Percentiles rank a stretch among this genome's conserved stretches.
phyloP scores from a whole-genome alignment of 2,113 vertebrate species.

The Notothenia coriiceps region DNA sequence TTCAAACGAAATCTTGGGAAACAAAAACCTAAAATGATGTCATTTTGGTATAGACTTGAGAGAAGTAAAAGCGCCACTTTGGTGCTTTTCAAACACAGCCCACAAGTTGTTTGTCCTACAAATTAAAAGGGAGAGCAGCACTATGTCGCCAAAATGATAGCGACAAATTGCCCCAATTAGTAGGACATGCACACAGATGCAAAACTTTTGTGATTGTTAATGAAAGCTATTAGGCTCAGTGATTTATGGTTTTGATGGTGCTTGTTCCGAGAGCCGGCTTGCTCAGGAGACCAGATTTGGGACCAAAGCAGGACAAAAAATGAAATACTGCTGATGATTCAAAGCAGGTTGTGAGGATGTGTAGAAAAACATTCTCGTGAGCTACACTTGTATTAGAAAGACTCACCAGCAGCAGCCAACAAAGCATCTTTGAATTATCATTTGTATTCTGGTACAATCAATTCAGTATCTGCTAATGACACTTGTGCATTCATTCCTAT shows the following conservation, averaged over 20 bases:
- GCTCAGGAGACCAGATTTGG: constrained; percentile 66
- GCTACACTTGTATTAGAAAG: constrained; percentile 17
- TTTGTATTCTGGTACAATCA: constrained; percentile 14
- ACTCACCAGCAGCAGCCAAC: constrained; percentile 5
- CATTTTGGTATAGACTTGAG: neutral
- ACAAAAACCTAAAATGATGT: neutral
- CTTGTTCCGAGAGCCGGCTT: constrained; percentile 45
- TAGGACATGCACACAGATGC: constrained; percentile 78
- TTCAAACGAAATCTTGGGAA: neutral
- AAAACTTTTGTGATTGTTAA: constrained; percentile 81
- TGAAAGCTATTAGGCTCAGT: constrained; percentile 77
- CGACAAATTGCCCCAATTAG: constrained; percentile 84
- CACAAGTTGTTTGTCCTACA: constrained; percentile 73
- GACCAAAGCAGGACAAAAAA: constrained; percentile 23
- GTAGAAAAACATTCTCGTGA: constrained; percentile 1
- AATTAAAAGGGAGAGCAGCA: constrained; percentile 72
- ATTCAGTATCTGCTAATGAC: constrained; percentile 4
- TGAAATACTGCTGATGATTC: constrained; percentile 53
- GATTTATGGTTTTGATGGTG: constrained; percentile 75
- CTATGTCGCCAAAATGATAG: constrained; percentile 70
- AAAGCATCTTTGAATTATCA: constrained; percentile 15
- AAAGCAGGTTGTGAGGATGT: constrained; percentile 23
- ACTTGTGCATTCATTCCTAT: neutral
- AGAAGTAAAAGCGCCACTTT: neutral
- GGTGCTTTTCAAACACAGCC: constrained; percentile 13